A percentile compares a stretch with the other conserved stretches of the same genome.
Conservation (phyloP, 2,113 vertebrate genomes). For the Cathartes aura region DNA sequence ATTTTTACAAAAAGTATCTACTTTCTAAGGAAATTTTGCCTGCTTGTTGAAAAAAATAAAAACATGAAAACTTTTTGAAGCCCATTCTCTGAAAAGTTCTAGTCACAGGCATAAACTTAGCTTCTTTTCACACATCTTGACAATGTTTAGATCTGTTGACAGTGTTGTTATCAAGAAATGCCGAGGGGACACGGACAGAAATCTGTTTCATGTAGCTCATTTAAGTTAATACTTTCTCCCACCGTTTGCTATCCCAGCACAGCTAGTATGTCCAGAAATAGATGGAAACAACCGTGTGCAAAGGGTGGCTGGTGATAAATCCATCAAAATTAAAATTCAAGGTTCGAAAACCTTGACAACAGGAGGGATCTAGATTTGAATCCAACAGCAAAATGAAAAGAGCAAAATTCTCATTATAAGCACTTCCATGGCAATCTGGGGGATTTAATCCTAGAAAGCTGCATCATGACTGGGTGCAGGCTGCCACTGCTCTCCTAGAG, state of each 20-base stretch:
- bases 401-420: constrained; percentile 22
- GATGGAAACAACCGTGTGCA: constrained; percentile 36
- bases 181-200: constrained; percentile 61
- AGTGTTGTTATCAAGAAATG: constrained; percentile 69
- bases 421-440: neutral
- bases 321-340: constrained; percentile 55
- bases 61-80: constrained; percentile 41
- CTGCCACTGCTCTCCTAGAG: neutral
- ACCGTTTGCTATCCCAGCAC: constrained; percentile 33
- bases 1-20: neutral
- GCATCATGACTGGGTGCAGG: neutral
- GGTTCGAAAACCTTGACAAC: constrained; percentile 29
- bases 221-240: constrained; percentile 60
- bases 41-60: constrained; percentile 27
- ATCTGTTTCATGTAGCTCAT: constrained; percentile 69
- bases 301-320: constrained; percentile 47
- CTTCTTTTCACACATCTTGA: constrained; percentile 65
- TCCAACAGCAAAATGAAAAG: constrained; percentile 50
- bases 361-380: constrained; percentile 26
- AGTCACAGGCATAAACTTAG: constrained; percentile 64
- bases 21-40: constrained; percentile 1
- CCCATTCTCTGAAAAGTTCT: constrained; percentile 59
- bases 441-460: neutral
- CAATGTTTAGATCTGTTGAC: constrained; percentile 70
- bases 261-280: constrained; percentile 62